Evolutionary conservation across 2,797 vertebrate species (phyloP), one percentile per base, ranked within the genome.

Genomic region (Anguilla anguilla): DNA sequence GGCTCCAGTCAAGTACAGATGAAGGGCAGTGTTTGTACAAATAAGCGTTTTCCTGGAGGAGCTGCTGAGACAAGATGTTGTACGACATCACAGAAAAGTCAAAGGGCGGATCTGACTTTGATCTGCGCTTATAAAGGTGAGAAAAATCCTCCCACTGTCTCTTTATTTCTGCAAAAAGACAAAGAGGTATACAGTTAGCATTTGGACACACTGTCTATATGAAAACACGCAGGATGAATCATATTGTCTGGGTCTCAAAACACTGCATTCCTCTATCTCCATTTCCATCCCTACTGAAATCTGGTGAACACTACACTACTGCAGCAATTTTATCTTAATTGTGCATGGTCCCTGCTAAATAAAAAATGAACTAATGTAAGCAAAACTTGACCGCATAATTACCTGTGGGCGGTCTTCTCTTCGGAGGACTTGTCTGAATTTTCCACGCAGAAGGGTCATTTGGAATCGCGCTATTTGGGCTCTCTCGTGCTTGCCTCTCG

Each of bases 41-140:
- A 91, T 98, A 96, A 2, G 91, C 90, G 88, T 99, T 99, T 91
- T 97, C 97, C 89, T 97, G 96, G 91, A 99, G 94, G 83, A 99
- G 96, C 86, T 98, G 96, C 94, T 99, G 99, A 0, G 98, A 97
- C 90, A 99, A 97, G 92, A 99, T 98, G 92, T 99, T 99, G 94
- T 99, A 99, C 81, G 98, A 98, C 97, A 99, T 96, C 77, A 99
- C 97, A 0, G 97, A 97, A 92, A 99, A 99, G 93, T 99, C 97
- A 91, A 98, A 98, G 0, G 90, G 90, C 0, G 91, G 94, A 90
- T 90, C 7, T 81, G 86, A 85, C 85, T 92, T 15, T 0, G 87
- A 87, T 1, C 88, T 91, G 90, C 49, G 59, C 17, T 86, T 74
- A 81, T 92, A 93, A 91, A 92, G 94, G 89, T 93, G 87, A 4